phyloP scores from a whole-genome alignment of 2,797 vertebrate species.

The Urocyon cinereoargenteus region DNA sequence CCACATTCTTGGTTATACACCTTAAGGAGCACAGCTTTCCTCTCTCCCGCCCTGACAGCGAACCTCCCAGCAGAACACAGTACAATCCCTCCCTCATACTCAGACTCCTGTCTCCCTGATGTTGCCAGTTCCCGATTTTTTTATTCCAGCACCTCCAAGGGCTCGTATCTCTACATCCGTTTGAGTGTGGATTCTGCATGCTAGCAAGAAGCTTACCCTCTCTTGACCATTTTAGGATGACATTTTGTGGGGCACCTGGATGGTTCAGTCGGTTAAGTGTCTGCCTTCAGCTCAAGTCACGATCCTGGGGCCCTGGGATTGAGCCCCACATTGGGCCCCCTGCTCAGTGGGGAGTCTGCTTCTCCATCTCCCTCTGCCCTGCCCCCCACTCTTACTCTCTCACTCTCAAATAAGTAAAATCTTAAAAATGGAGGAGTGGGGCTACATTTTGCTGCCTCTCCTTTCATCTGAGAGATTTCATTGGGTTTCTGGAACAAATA shows the following conservation, averaged over 20 bases:
- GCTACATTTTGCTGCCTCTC: not conserved
- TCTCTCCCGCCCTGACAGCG: not conserved
- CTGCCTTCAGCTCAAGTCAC: too few species aligned
- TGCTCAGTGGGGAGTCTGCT: too few species aligned
- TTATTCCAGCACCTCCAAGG: not conserved
- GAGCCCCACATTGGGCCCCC: too few species aligned
- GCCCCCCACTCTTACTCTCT: too few species aligned
- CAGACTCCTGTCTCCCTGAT: not conserved
- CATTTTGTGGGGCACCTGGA: not conserved
- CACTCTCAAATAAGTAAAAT: too few species aligned
- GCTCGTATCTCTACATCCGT: not conserved
- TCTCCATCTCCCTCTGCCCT: too few species aligned
- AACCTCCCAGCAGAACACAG: not conserved
- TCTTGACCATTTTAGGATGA: not conserved
- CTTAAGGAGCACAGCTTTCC: not conserved
- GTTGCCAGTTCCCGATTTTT: not conserved
- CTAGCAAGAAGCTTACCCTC: not conserved
- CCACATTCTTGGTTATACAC: not conserved
- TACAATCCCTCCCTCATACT: too few species aligned
- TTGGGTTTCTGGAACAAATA: not conserved
- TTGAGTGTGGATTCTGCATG: not conserved
- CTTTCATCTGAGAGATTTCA: not conserved
- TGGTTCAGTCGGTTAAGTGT: too few species aligned
- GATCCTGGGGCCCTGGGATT: too few species aligned
- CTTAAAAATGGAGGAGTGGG: too few species aligned